Evolutionary conservation across 2,113 vertebrate species (phyloP).

Genomic region (Cromileptes altivelis): DNA sequence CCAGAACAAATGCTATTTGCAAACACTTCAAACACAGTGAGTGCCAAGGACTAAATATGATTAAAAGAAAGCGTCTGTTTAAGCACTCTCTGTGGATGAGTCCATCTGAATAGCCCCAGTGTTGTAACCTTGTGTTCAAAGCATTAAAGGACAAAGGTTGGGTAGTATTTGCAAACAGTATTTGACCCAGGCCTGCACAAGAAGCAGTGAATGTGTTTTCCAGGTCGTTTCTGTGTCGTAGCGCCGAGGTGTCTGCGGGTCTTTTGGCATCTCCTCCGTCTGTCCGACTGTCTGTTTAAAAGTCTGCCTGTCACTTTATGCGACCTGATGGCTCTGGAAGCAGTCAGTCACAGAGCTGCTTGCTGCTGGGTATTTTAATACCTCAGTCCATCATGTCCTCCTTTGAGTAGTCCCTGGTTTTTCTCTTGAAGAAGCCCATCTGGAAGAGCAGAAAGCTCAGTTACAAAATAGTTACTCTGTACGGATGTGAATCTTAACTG

Average conservation of each 20-base stretch:
- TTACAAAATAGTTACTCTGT: conserved; percentile 9
- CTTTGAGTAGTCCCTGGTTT: conserved; percentile 82
- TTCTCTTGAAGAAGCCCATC: conserved; percentile 88
- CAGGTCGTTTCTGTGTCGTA: conserved; percentile 35
- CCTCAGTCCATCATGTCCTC: conserved; percentile 80
- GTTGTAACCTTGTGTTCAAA: conserved; percentile 6
- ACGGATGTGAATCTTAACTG: too few species aligned
- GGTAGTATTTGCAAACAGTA: conserved; percentile 55
- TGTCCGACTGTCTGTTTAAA: conserved; percentile 14
- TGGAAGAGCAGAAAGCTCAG: conserved; percentile 54
- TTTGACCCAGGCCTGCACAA: conserved; percentile 10
- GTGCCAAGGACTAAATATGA: neutral
- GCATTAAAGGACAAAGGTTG: neutral
- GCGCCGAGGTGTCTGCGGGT: conserved; percentile 53
- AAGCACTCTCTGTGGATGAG: neutral
- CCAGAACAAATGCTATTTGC: conserved; percentile 35
- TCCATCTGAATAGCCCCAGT: neutral
- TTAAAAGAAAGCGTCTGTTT: neutral
- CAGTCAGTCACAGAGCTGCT: conserved; percentile 33
- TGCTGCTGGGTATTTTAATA: conserved; percentile 8
- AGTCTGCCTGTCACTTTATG: conserved; percentile 24
- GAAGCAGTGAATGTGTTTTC: conserved; percentile 35
- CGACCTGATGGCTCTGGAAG: conserved; percentile 34
- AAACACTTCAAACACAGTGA: conserved; percentile 31
- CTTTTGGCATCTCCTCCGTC: conserved; percentile 29